Conservation (phyloP, 2,888 invertebrate species). For the Agrochola litura region DNA sequence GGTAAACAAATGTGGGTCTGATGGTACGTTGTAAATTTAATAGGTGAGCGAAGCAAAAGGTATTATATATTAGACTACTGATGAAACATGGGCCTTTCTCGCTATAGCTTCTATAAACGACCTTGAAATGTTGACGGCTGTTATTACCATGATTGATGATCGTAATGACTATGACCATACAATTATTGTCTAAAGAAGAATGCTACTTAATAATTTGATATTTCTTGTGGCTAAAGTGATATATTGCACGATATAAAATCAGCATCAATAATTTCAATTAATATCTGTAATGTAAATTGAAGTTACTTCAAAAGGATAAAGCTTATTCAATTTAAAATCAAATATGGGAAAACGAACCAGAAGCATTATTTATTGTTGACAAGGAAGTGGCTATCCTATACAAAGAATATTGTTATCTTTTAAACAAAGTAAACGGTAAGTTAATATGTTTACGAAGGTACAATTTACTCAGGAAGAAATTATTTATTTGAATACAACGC, state of each 20-base stretch:
- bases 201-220: neutral
- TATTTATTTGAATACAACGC: conserved; percentile 36
- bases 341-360: conserved; percentile 42
- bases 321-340: conserved; percentile 28
- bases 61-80: neutral
- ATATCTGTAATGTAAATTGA: conserved; percentile 2
- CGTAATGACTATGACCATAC: neutral
- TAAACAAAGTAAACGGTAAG: conserved; percentile 51
- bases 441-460: conserved; percentile 54
- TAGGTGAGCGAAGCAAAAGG: conserved; percentile 16
- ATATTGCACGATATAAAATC: neutral
- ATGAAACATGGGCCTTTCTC: conserved; percentile 21
- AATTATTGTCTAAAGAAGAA: neutral
- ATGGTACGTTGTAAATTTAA: conserved; percentile 42
- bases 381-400: conserved; percentile 45
- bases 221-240: neutral
- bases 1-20: conserved; percentile 43
- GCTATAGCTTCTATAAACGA: conserved; percentile 2
- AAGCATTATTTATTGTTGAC: conserved; percentile 46
- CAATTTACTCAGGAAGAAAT: conserved; percentile 49
- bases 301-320: conserved; percentile 13
- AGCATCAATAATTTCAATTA: conserved; percentile 6
- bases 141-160: conserved; percentile 5
- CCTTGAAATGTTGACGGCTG: conserved; percentile 23
- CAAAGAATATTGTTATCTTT: conserved; percentile 52